These are phyloP conservation scores for Pantherophis alleghaniensis DNA, from an alignment of 2,797 vertebrate species.

Conservation along the genomic window DNA sequence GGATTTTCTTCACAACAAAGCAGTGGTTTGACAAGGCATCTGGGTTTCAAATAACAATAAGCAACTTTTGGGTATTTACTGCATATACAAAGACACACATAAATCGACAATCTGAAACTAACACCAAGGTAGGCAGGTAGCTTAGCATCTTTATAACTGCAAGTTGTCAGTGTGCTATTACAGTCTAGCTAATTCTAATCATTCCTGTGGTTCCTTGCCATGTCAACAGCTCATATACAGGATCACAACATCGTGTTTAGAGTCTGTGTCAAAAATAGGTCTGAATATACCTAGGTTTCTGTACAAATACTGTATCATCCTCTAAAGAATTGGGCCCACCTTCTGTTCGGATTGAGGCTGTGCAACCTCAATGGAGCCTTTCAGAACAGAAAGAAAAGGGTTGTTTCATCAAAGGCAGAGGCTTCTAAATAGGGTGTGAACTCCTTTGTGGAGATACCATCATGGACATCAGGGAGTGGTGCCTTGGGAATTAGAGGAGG, in stretches of 20 bases:
- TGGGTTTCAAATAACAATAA: background rate
- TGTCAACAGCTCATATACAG: background rate
- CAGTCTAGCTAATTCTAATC: background rate
- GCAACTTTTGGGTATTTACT: background rate
- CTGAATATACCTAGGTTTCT: background rate
- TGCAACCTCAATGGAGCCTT: slow-evolving; percentile 1
- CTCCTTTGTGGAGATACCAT: slow-evolving; percentile 16
- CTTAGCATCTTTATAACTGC: background rate
- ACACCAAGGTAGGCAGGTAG: background rate
- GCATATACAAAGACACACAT: background rate
- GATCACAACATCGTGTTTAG: background rate
- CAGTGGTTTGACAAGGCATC: background rate
- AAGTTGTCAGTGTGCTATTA: background rate
- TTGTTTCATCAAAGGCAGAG: background rate
- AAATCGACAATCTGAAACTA: background rate
- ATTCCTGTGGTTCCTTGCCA: background rate
- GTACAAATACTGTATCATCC: slow-evolving; percentile 1
- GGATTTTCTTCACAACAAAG: background rate
- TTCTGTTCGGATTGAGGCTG: background rate
- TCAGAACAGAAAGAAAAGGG: background rate
- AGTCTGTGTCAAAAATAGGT: background rate
- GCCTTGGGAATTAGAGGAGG: slow-evolving; percentile 9
- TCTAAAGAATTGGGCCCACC: slow-evolving; percentile 9
- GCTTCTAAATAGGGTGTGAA: background rate
- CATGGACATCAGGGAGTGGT: background rate